These are phyloP conservation scores for Plagiodera versicolora DNA, from an alignment of 2,888 invertebrate species.

Conservation along the genomic window DNA sequence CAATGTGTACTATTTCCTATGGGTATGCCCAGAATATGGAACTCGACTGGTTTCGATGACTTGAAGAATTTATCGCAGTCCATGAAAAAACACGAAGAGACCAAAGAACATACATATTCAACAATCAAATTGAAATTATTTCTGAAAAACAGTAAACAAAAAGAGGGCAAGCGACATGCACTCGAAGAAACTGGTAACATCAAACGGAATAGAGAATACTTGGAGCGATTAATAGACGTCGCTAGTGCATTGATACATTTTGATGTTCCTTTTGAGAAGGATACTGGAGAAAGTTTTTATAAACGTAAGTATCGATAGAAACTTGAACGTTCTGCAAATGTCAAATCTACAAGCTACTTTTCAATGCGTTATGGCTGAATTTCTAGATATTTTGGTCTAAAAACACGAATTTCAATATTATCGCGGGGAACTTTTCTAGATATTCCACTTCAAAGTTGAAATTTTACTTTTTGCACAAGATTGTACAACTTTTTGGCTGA, in stretches of 20 bases:
- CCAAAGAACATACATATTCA: conserved; percentile 20
- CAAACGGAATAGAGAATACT: conserved; percentile 19
- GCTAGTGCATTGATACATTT: conserved; percentile 7
- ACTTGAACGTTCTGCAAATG: no score
- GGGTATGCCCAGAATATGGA: conserved; percentile 16
- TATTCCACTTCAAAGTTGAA: no score
- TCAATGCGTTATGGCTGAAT: no score
- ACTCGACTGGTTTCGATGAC: conserved; percentile 20
- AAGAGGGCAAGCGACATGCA: not conserved
- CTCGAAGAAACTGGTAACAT: conserved; percentile 14
- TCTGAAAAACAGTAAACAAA: conserved; percentile 6
- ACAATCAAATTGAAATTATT: conserved; percentile 20
- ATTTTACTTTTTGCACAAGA: no score
- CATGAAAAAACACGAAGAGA: conserved; percentile 21
- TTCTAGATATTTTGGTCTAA: no score
- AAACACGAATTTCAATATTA: no score
- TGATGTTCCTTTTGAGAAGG: conserved; percentile 15
- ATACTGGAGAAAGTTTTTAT: conserved; percentile 11
- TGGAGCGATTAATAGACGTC: conserved; percentile 21
- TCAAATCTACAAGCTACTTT: no score
- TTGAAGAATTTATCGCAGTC: conserved; percentile 20
- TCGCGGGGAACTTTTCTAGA: no score
- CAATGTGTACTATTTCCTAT: conserved; percentile 18
- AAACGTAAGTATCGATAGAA: conserved; percentile 11
- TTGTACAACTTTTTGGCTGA: no score